phyloP scores from a whole-genome alignment of 2,888 invertebrate species.

The Perdita meconis region DNA sequence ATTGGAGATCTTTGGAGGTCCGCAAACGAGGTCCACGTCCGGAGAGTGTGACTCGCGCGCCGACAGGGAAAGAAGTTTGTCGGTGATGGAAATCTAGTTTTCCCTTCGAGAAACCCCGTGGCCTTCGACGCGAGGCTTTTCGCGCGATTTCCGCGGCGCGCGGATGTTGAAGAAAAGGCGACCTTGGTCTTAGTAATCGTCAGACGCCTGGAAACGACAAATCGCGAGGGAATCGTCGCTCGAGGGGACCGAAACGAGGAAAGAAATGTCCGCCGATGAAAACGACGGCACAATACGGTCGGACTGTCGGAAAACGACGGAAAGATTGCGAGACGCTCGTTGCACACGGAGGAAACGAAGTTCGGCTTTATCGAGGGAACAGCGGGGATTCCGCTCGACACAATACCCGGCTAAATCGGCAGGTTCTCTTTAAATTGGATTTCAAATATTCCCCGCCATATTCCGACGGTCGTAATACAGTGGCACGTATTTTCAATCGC shows the following conservation, averaged over 20 bases:
- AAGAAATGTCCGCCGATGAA: conserved; percentile 22
- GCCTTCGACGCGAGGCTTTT: not conserved
- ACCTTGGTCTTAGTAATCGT: not conserved
- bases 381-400: conserved; percentile 27
- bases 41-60: not conserved
- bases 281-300: conserved; percentile 24
- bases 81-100: not conserved
- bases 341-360: conserved; percentile 44
- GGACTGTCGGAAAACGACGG: conserved; percentile 20
- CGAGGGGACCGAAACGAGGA: not conserved
- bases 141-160: not conserved
- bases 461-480: conserved; percentile 9
- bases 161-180: not conserved
- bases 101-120: not conserved
- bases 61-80: not conserved
- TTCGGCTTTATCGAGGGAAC: conserved; percentile 69
- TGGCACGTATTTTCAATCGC: conserved; percentile 35
- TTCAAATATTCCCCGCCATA: conserved; percentile 46
- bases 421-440: conserved; percentile 62
- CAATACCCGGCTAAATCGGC: conserved; percentile 24
- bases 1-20: conserved; percentile 34
- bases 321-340: conserved; percentile 64
- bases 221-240: conserved; percentile 21
- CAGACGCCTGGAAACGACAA: conserved; percentile 19
- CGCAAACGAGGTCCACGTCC: conserved; percentile 20